These are phyloP conservation scores for Platycercus adscitus DNA, from an alignment of 2,113 vertebrate species.

Conservation along the genomic window DNA sequence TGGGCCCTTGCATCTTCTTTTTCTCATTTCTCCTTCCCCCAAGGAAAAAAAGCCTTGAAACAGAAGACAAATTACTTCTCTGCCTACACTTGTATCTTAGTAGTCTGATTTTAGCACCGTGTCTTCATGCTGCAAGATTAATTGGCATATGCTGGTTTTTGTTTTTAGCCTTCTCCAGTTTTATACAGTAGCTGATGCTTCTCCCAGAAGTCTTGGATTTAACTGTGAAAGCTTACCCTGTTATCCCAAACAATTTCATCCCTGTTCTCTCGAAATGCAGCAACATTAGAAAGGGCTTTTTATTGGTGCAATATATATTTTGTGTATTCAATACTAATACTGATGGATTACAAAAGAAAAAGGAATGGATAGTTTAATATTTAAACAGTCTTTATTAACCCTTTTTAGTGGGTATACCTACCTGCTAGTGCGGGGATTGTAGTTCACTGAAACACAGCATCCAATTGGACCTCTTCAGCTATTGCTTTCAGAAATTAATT, in stretches of 20 bases:
- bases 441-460: background rate
- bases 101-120: slow-evolving; percentile 18
- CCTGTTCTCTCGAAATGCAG: background rate
- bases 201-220: background rate
- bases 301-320: background rate
- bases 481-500: background rate
- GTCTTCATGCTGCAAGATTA: slow-evolving; percentile 21
- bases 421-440: background rate
- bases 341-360: background rate
- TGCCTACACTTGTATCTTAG: slow-evolving; percentile 31
- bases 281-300: background rate
- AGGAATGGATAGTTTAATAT: background rate
- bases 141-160: slow-evolving; percentile 11
- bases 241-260: background rate
- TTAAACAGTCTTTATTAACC: background rate
- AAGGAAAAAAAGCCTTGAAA: background rate
- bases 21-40: background rate
- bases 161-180: slow-evolving; percentile 20
- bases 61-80: slow-evolving; percentile 36
- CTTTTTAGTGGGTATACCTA: background rate
- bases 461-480: background rate
- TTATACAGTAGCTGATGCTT: background rate
- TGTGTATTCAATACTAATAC: background rate
- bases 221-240: background rate
- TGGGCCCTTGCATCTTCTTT: background rate